Evolutionary conservation across 2,113 vertebrate species (phyloP).

Genomic region (Cheilinus undulatus): DNA sequence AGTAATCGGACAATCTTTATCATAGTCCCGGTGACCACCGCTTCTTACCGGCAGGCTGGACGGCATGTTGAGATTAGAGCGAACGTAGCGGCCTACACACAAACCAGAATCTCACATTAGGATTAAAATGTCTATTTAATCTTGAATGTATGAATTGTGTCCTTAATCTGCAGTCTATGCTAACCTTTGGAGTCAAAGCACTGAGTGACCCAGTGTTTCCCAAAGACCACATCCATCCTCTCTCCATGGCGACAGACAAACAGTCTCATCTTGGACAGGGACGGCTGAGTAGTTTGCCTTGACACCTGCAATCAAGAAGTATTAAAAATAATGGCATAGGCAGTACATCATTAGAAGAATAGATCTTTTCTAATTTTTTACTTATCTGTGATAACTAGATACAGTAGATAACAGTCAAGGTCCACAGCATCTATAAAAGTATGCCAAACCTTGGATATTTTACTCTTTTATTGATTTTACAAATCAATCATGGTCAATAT

Average conservation of each 20-base stretch:
- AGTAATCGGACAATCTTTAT: constrained; percentile 97
- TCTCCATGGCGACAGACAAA: constrained; percentile 98
- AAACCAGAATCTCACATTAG: constrained; percentile 1
- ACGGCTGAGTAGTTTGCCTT: constrained; percentile 83
- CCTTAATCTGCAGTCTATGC: constrained; percentile 6
- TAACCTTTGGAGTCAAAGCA: constrained; percentile 98
- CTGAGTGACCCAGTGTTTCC: constrained; percentile 97
- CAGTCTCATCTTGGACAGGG: constrained; percentile 89
- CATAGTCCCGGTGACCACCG: constrained; percentile 92
- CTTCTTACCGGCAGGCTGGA: constrained; percentile 89
- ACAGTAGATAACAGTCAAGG: too few species aligned
- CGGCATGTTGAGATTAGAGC: constrained; percentile 98
- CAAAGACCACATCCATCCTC: constrained; percentile 98
- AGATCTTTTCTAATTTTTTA: too few species aligned
- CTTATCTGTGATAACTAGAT: too few species aligned
- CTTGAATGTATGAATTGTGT: not conserved
- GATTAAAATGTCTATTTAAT: not conserved
- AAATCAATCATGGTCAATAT: too few species aligned
- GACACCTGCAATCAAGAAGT: constrained; percentile 81
- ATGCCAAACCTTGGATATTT: too few species aligned
- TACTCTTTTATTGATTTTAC: too few species aligned
- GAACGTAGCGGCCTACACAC: constrained; percentile 89
- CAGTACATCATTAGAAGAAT: too few species aligned
- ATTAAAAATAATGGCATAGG: constrained; percentile 7
- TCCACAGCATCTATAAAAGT: too few species aligned